Evolutionary conservation across 2,113 vertebrate species (phyloP), one percentile per base, ranked within the genome.

Genomic region (Sorex fumeus): DNA sequence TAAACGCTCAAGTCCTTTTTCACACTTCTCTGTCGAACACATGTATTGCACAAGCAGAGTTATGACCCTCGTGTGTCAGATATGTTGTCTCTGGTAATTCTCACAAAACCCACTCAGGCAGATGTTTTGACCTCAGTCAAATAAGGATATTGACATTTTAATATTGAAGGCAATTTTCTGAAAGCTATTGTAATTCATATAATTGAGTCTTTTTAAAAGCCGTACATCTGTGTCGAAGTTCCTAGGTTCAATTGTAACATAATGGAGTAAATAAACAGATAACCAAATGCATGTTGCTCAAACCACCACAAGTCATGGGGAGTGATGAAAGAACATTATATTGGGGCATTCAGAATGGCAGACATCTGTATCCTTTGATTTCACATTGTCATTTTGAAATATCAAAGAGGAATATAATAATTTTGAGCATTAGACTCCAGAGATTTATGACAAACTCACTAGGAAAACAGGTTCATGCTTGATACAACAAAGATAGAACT

Each of bases 371-470:
- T 3, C 81, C 12, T 21, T 62, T 5, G 69, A 25, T 64, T 36
- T 30, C 9, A 23, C 16, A 40, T 0, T 67, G 15, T 50, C 12
- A 1, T 80, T 70, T 57, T 3, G 3, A 4, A 3, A 9, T 0
- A 34, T 15, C n/a, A n/a, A 4, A 30, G 3, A 10, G n/a, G 57
- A 25, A 27, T 47, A 36, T 57, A 81, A 28, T 0, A 87, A 64
- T 60, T 72, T 11, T 45, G 76, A 87, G 10, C 43, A 53, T 7
- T 60, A 8, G 43, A 19, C 7, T 88, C 72, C 13, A 71, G 28
- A 27, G 3, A 23, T 27, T 69, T 66, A 28, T 43, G 34, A 45
- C 16, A 82, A 32, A 74, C 12, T 10, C 16, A 16, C 28, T 72
- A 64, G n/a, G 30, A 53, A 79, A 94, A 21, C 53, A 25, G 1